Evolutionary conservation across 2,113 vertebrate species (phyloP).

Genomic region (Sinocyclocheilus rhinocerous): DNA sequence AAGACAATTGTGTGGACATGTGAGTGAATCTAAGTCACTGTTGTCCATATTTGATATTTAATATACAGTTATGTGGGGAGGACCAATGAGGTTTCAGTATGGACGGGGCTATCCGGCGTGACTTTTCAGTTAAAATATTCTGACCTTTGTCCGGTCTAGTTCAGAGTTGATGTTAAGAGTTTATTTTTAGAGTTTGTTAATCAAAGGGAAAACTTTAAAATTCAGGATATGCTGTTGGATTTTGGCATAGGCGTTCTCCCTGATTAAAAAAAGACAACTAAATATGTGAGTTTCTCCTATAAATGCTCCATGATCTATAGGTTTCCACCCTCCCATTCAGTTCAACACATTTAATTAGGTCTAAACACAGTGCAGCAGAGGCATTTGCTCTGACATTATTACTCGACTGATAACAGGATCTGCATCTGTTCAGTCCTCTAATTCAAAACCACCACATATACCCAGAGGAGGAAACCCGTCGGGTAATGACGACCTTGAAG

Average conservation of each 20-base stretch:
- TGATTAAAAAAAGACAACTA: constrained; percentile 24
- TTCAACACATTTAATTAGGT: constrained; percentile 52
- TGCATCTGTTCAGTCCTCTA: constrained; percentile 57
- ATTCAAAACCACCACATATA: constrained; percentile 50
- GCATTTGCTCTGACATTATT: constrained; percentile 56
- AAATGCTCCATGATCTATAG: constrained; percentile 23
- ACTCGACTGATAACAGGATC: constrained; percentile 57
- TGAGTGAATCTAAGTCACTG: constrained; percentile 26
- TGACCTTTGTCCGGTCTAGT: neutral
- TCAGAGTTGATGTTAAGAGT: too few species aligned
- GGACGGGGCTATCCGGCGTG: neutral
- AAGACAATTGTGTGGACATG: constrained; percentile 83
- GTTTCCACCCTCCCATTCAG: constrained; percentile 1
- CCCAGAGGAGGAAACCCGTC: constrained; percentile 47
- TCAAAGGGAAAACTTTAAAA: neutral
- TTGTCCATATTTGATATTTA: neutral
- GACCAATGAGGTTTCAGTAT: neutral
- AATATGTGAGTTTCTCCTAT: constrained; percentile 12
- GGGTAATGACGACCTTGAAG: constrained; percentile 54
- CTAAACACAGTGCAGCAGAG: constrained; percentile 46
- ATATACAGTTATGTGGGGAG: neutral
- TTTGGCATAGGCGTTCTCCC: neutral
- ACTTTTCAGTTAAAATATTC: neutral
- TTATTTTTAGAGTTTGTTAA: neutral
- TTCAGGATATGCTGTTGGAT: neutral